Evolutionary conservation across 2,888 invertebrate species (phyloP), one percentile per base, ranked within the genome.

Genomic region (Eristalinus aeneus): DNA sequence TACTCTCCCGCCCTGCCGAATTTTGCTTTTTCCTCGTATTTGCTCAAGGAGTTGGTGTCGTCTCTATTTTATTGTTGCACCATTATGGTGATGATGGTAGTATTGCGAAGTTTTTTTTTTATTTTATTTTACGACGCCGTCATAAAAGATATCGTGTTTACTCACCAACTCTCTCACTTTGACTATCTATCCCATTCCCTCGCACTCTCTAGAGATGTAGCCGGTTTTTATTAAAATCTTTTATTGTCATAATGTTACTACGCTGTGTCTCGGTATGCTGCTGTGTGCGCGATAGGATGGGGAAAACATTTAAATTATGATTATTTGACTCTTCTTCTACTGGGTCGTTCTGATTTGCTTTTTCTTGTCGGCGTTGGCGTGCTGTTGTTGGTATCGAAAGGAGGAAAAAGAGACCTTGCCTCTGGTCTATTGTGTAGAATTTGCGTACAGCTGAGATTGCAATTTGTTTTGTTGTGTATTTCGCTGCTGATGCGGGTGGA

Each of bases 1-100:
- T 31, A 36, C 58, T 72, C 27, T 72, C 56, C 32, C 60, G 34
- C 20, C 31, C 34, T 34, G 31, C 31, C 8, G 31, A 56, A 58
- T 31, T 32, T 58, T 23, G 11, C 12, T 1, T 31, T 53, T 39
- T 65, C 54, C 22, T 69, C 36, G 72, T 69, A 39, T 83, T 84
- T 72, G 56, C 79, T 81, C 85, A 76, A 80, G 85, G 85, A 80
- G 65, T 73, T 73, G 72, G 75, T 85, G 80, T 80, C 80, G 77
- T 86, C 69, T 63, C 65, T 73, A 77, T 86, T 86, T 86, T 86
- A 86, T 86, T 86, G 86, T 81, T 86, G 86, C 81, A 72, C 73
- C 77, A 77, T 86, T 81, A 81, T 76, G 76, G 80, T 80, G 75
- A 80, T 46, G 74, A 75, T 68, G 85, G 79, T 80, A 75, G 72